Conservation (phyloP, 1,140 invertebrate genomes). For the Drosophila mauritiana region DNA sequence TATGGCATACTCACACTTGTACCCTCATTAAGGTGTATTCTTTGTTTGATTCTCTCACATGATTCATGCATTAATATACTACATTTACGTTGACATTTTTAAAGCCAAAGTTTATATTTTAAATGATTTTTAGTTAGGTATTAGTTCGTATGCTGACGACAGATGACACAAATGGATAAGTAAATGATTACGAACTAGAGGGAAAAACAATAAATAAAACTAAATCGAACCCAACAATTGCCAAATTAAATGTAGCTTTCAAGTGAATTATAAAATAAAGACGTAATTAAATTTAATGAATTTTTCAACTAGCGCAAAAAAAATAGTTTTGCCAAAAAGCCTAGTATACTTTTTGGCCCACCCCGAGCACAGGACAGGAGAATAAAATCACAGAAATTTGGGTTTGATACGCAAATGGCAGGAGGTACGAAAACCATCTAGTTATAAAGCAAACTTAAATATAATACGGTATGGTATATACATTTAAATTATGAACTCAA, state of each 20-base stretch:
- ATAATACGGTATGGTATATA: slow-evolving; percentile 70
- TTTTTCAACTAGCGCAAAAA: slow-evolving; percentile 48
- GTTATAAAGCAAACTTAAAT: slow-evolving; percentile 68
- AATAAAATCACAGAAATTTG: slow-evolving; percentile 53
- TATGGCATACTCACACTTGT: slow-evolving; percentile 57
- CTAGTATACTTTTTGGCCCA: slow-evolving; percentile 60
- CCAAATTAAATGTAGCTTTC: slow-evolving; percentile 84
- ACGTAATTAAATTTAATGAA: slow-evolving; percentile 75
- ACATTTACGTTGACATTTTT: slow-evolving; percentile 80
- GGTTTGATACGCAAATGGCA: slow-evolving; percentile 62
- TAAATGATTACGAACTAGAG: slow-evolving; percentile 40
- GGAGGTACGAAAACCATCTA: slow-evolving; percentile 59
- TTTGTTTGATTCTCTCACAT: slow-evolving; percentile 35
- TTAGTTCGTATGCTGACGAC: slow-evolving; percentile 67
- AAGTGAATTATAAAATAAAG: slow-evolving; percentile 78
- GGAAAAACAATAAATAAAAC: slow-evolving; percentile 24
- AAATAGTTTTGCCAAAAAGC: slow-evolving; percentile 55
- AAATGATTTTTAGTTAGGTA: slow-evolving; percentile 75
- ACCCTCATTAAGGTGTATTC: slow-evolving; percentile 44
- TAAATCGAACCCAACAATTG: slow-evolving; percentile 84
- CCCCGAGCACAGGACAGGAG: slow-evolving; percentile 39
- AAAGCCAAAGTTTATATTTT: slow-evolving; percentile 82
- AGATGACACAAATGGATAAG: slow-evolving; percentile 36
- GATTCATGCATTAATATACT: slow-evolving; percentile 46
- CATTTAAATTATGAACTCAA: slow-evolving; percentile 79